phyloP scores from a whole-genome alignment of 2,888 invertebrate species.

The Noctua comes region DNA sequence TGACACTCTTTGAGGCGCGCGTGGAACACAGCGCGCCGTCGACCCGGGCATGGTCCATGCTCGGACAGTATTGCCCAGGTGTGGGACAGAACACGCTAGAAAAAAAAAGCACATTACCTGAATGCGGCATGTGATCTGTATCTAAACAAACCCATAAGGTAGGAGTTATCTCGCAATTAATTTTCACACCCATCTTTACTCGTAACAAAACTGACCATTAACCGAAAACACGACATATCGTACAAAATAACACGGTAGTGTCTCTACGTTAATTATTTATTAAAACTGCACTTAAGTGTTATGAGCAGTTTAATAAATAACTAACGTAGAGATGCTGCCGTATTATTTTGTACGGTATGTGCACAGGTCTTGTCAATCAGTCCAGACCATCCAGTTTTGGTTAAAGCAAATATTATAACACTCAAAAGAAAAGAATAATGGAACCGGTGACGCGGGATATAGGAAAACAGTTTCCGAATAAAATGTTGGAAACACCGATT shows the following conservation, averaged over 20 bases:
- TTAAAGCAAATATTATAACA: not conserved
- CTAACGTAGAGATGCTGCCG: too few relatives aligned
- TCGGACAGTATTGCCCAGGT: too few relatives aligned
- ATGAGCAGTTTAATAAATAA: too few relatives aligned
- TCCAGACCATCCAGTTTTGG: not conserved
- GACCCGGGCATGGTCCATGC: too few relatives aligned
- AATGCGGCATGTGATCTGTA: not conserved
- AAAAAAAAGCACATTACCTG: not conserved
- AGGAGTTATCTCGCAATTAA: not conserved
- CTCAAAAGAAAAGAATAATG: not conserved
- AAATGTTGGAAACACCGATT: constrained; percentile 52
- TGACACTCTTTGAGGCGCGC: too few relatives aligned
- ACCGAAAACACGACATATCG: not conserved
- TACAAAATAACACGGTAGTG: not conserved
- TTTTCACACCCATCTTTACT: not conserved
- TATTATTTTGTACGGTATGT: too few relatives aligned
- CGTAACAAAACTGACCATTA: not conserved
- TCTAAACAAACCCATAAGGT: not conserved
- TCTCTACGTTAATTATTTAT: too few relatives aligned
- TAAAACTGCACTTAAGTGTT: too few relatives aligned
- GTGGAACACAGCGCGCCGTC: too few relatives aligned
- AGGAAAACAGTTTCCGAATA: constrained; percentile 35
- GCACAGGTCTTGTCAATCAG: not conserved
- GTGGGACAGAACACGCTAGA: not conserved
- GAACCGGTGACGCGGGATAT: not conserved